Evolutionary conservation across 2,797 vertebrate species (phyloP), one percentile per base, ranked within the genome.

Genomic region (Esox masquinongy): DNA sequence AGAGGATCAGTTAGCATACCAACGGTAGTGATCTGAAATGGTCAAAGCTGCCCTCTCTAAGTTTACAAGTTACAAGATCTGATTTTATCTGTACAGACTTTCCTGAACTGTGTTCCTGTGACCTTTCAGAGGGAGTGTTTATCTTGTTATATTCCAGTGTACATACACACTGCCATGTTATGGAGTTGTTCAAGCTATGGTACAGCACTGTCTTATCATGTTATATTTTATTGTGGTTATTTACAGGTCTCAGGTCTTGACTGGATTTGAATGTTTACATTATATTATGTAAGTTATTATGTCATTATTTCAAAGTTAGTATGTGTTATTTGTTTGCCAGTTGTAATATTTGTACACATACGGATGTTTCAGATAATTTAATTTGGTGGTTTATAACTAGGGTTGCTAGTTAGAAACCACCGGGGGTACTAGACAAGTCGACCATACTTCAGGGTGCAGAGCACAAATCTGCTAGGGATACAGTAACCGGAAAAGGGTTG

Each of bases 241-340:
- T 74, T 81, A 16, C 47, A 74, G 85, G 83, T 81, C 88, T 91
- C 90, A 88, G 88, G 89, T 88, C 82, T 88, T 83, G 74, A 87
- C 87, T 91, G 85, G 84, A 89, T 89, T 85, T 77, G 2, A 6
- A 66, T 89, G 90, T 91, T 92, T 92, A 90, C 90, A 87, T 31
- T 89, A 84, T 82, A 24, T 80, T 83, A 72, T 72, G 71, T 36
- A 63, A 47, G 43, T 47, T 47, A 47, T 47, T 11, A 73, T 72
- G 71, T 36, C 53, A 36, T 56, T 84, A 79, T 53, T 70, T 82
- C 71, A 66, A 63, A 80, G 56, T 4, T 79, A 71, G 24, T 80
- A 73, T 87, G 79, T 87, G 71, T 59, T 59, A 85, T 43, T 72
- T 72, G 61, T 26, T 66, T 77, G 43, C 49, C 36, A 79, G 74